Percentiles rank a stretch among this genome's conserved stretches.
phyloP scores from a whole-genome alignment of 2,888 invertebrate genomes.

The Microplitis manilae region DNA sequence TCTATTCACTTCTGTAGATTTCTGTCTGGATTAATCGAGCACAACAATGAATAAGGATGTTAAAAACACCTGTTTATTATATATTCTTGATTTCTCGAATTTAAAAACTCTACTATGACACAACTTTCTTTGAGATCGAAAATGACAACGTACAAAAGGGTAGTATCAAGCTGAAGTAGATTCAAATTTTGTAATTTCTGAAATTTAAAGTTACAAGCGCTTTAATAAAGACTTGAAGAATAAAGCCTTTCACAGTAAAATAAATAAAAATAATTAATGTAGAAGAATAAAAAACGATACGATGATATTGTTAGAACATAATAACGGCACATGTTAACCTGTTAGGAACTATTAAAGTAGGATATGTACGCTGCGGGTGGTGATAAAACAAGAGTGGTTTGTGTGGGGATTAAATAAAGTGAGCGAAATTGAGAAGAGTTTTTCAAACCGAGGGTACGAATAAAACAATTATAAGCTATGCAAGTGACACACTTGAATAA shows the following conservation, averaged over 20 bases:
- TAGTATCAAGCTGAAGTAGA: too few relatives aligned
- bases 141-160: too few relatives aligned
- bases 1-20: too few relatives aligned
- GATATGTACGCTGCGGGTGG: constrained; percentile 69
- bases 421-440: constrained; percentile 52
- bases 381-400: constrained; percentile 55
- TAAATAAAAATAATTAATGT: neutral
- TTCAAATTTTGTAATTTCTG: too few relatives aligned
- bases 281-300: neutral
- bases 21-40: too few relatives aligned
- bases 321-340: constrained; percentile 64
- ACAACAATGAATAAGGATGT: too few relatives aligned
- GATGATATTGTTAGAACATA: constrained; percentile 13
- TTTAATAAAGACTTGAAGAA: too few relatives aligned
- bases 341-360: constrained; percentile 68
- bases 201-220: too few relatives aligned
- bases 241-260: neutral
- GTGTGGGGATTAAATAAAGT: constrained; percentile 66
- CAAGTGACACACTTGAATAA: constrained; percentile 65
- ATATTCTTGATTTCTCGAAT: too few relatives aligned
- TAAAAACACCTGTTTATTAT: too few relatives aligned
- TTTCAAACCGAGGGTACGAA: constrained; percentile 61
- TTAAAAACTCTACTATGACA: too few relatives aligned
- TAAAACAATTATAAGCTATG: constrained; percentile 70
- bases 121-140: too few relatives aligned